Base-by-base conservation (phyloP, 2,888 invertebrate genomes). In the Stictocephala bisonia region DNA sequence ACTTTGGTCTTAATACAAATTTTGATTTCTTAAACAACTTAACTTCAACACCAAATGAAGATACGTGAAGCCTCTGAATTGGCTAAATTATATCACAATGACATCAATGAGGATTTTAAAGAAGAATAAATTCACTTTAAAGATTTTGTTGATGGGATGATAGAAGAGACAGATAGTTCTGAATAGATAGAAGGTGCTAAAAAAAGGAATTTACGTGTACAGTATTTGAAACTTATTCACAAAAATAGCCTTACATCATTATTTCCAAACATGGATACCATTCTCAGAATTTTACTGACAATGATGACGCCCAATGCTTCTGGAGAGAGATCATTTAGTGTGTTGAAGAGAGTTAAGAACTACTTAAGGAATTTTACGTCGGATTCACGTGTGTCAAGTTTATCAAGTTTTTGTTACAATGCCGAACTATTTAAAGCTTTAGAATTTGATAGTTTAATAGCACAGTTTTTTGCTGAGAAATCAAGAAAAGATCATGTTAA, bases 211-310 rank as follows among this genome's bases (percentile, higher is more conserved):
- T 53, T 53, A 29, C 41, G 24, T 64, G 31, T 22, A 26, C 22
- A 64, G 41, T 64, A n/a, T 64, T 24, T 64, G 40, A 64, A 64
- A 64, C 40, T 40, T 9, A 64, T 64, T 6, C 35, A 40, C 20
- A 40, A 64, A 20, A 41, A 64, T 3, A 13, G 26, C 1, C 18
- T 64, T n/a, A 64, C 64, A 40, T 24, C 64, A 41, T 35, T 41
- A 13, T 64, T 64, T 27, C 64, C 41, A 40, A 64, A 64, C 41
- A 35, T 64, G 41, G 64, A 64, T 24, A 64, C 64, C 9, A 40
- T 22, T 64, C 24, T 64, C 11, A 13, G 64, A 20, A 64, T 64
- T 64, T 26, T 35, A 11, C 41, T 64, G 18, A 40, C 18, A 3
- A 64, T 64, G 18, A 64, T 64, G 64, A 18, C 64, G 11, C 40